Evolutionary conservation across 2,888 invertebrate species (phyloP).

Genomic region (Lamproptera curius): DNA sequence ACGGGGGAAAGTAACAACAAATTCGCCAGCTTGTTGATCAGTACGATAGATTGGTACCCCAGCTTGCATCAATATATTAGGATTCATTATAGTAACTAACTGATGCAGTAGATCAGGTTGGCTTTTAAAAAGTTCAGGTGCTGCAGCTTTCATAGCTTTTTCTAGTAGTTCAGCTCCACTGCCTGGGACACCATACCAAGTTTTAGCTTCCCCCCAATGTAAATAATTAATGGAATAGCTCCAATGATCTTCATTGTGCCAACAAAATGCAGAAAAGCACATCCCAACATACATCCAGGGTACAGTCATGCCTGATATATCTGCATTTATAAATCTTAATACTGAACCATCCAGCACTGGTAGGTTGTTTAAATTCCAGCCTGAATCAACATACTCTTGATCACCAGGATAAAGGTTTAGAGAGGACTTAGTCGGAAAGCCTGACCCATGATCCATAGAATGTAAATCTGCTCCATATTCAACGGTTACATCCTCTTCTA

Average conservation of each 20-base stretch:
- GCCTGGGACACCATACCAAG: conserved; percentile 90
- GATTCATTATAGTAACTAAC: conserved; percentile 88
- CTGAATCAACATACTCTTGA: conserved; percentile 81
- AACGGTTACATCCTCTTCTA: conserved; percentile 85
- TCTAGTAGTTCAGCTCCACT: conserved; percentile 83
- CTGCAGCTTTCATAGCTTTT: conserved; percentile 82
- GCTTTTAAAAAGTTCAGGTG: conserved; percentile 85
- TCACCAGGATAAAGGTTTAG: conserved; percentile 79
- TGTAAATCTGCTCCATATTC: conserved; percentile 90
- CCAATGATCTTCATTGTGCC: conserved; percentile 93
- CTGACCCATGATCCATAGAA: conserved; percentile 86
- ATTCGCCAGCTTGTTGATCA: conserved; percentile 88
- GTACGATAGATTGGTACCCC: conserved; percentile 80
- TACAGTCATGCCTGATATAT: conserved; percentile 85
- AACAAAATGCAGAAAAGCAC: conserved; percentile 90
- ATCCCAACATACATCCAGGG: conserved; percentile 93
- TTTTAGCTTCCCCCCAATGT: conserved; percentile 90
- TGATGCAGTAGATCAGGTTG: conserved; percentile 88
- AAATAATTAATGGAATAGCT: conserved; percentile 89
- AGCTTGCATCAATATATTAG: conserved; percentile 81
- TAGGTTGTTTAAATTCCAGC: conserved; percentile 88
- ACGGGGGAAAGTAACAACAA: conserved; percentile 88
- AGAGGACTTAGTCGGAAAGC: conserved; percentile 84
- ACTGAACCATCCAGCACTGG: conserved; percentile 85
- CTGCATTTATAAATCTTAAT: conserved; percentile 84